These are phyloP conservation scores for Bovichtus variegatus DNA, from an alignment of 2,797 vertebrate genomes.

Conservation along the genomic window DNA sequence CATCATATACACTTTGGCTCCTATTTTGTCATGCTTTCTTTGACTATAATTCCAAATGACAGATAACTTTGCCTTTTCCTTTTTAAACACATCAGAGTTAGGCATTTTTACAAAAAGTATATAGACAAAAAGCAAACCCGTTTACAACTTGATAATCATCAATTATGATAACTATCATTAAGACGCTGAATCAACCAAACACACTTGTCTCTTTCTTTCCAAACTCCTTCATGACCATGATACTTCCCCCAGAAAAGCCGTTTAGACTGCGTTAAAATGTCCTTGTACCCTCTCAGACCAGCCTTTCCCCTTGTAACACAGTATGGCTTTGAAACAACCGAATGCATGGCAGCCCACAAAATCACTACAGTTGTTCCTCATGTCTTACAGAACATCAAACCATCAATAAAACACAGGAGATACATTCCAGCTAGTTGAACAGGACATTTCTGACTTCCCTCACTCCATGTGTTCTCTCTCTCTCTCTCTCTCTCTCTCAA, in stretches of 20 bases:
- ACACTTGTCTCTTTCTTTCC: conserved; percentile 8
- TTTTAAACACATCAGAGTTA: no score
- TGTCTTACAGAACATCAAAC: conserved; percentile 81
- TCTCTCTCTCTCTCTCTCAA: conserved; percentile 44
- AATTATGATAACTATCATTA: not conserved
- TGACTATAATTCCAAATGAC: not conserved
- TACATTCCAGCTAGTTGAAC: conserved; percentile 80
- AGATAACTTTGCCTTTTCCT: no score
- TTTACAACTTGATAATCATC: not conserved
- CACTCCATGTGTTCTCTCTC: conserved; percentile 69
- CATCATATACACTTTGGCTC: not conserved
- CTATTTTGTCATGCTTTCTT: not conserved
- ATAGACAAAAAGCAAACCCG: not conserved
- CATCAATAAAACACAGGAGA: conserved; percentile 82
- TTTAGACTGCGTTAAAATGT: conserved; percentile 27
- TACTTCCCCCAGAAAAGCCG: conserved; percentile 14
- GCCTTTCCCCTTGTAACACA: conserved; percentile 26
- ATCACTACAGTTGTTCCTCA: conserved; percentile 80
- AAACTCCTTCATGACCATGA: not conserved
- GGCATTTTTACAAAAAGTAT: not conserved
- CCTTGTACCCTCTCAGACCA: conserved; percentile 41
- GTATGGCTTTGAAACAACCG: conserved; percentile 63
- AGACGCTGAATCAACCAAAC: not conserved
- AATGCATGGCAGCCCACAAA: conserved; percentile 79
- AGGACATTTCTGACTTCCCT: conserved; percentile 80